Base-by-base conservation (phyloP, 1,140 invertebrate species). In the Drosophila sucinea region DNA sequence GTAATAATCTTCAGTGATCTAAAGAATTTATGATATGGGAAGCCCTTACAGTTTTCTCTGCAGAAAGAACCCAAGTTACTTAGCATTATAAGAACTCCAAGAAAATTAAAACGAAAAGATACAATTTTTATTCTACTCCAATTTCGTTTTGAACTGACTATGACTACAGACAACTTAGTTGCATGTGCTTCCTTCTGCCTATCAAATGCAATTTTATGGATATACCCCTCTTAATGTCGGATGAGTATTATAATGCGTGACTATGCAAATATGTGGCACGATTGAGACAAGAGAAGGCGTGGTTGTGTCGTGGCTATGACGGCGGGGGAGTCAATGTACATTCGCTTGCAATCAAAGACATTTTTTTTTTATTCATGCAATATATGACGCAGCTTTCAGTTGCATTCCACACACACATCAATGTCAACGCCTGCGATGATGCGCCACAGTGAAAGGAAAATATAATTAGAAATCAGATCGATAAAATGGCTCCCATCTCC, bases 251-350 rank as follows among this genome's bases (percentile, higher is more conserved):
- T 41, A 17, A 41, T 41, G 40, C 40, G 47, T 70, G 58, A 38
- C 58, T 38, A 17, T 27, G 25, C 68, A 72, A 30, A 71, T 55
- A 56, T 70, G 57, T 4, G 44, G 41, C 30, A 17, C 66, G 47
- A 54, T 61, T 51, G 56, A 33, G 41, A 33, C 64, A 60, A 64
- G 58, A 64, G 11, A 58, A 47, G 23, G 32, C 51, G 40, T 64
- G 51, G 35, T 32, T 41, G n/a, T 57, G 70, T 6, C 23, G 23
- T 23, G 8, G 44, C 44, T 27, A 23, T 27, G 7, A 47, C n/a
- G 23, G 1, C 7, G 44, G 44, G 11, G 6, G 23, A 25, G 6
- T 25, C 44, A 1, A 51, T 6, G 27, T 23, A 44, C 41, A 44
- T 51, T 51, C 4, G 44, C 44, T 27, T 51, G 44, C 44, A 51